Percentiles rank a stretch among this genome's conserved stretches.
phyloP scores from a whole-genome alignment of 2,797 vertebrate species.

The Phoebastria nigripes region DNA sequence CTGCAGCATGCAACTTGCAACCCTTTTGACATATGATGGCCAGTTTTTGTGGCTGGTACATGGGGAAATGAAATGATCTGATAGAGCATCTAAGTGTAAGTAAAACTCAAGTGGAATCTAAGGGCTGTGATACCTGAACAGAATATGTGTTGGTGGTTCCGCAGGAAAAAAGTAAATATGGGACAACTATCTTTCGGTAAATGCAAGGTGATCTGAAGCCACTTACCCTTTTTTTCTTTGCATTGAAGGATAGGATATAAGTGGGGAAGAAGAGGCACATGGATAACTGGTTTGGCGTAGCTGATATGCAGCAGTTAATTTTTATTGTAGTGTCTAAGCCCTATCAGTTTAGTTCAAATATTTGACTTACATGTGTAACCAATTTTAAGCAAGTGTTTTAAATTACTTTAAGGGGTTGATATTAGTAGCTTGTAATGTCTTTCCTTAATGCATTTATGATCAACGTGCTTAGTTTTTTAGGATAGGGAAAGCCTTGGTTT shows the following conservation, averaged over 20 bases:
- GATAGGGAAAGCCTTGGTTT: background rate
- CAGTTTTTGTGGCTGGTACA: background rate
- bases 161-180: background rate
- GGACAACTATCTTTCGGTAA: background rate
- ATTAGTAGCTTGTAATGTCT: background rate
- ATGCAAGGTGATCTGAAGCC: background rate
- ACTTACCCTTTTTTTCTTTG: background rate
- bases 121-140: background rate
- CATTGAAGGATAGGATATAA: background rate
- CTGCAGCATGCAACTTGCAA: background rate
- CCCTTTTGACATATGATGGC: background rate
- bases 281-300: background rate
- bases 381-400: background rate
- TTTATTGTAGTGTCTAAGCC: background rate
- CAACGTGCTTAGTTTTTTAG: background rate
- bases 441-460: background rate
- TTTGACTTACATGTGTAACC: background rate
- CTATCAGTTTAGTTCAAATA: background rate
- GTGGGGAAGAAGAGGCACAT: background rate
- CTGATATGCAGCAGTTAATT: background rate
- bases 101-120: background rate
- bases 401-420: background rate
- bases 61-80: background rate
- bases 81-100: background rate
- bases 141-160: background rate